phyloP scores from a whole-genome alignment of 2,797 vertebrate species.

The Muscicapa comitata region DNA sequence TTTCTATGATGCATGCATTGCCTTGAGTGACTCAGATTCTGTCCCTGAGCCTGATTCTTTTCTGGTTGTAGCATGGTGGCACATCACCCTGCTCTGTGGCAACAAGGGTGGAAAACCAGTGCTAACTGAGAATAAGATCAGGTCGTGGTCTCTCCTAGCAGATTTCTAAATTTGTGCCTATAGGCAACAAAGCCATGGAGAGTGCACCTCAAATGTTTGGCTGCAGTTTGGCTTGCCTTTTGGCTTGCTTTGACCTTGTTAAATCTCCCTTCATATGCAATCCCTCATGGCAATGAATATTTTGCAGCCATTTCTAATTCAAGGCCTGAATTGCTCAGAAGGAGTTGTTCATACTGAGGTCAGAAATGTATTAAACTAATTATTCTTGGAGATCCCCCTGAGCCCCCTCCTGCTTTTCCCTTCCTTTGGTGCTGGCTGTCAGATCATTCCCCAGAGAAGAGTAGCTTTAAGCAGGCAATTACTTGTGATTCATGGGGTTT shows the following conservation, averaged over 20 bases:
- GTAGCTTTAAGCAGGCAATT: slow-evolving; percentile 59
- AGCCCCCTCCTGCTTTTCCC: neutral
- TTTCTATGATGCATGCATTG: neutral
- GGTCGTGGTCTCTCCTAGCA: neutral
- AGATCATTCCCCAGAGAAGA: slow-evolving; percentile 36
- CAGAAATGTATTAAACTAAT: slow-evolving; percentile 52
- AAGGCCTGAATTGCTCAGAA: neutral
- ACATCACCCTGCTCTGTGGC: neutral
- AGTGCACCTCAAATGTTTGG: neutral
- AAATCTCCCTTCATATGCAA: neutral
- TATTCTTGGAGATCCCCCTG: neutral
- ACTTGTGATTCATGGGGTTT: slow-evolving; percentile 52
- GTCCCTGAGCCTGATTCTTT: neutral
- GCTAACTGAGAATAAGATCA: neutral
- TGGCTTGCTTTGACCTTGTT: neutral
- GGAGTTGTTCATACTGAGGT: neutral
- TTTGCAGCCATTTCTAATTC: slow-evolving; percentile 18
- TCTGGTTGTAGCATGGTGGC: neutral
- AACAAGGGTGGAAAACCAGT: neutral
- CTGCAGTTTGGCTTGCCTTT: neutral
- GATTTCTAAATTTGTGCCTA: neutral
- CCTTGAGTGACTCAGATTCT: neutral
- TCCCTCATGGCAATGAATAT: neutral
- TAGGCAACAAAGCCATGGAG: neutral
- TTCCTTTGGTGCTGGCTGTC: neutral